Percentiles rank a stretch among this genome's conserved stretches.
Conservation (phyloP, 2,888 invertebrate genomes). For the Dromius quadrimaculatus region DNA sequence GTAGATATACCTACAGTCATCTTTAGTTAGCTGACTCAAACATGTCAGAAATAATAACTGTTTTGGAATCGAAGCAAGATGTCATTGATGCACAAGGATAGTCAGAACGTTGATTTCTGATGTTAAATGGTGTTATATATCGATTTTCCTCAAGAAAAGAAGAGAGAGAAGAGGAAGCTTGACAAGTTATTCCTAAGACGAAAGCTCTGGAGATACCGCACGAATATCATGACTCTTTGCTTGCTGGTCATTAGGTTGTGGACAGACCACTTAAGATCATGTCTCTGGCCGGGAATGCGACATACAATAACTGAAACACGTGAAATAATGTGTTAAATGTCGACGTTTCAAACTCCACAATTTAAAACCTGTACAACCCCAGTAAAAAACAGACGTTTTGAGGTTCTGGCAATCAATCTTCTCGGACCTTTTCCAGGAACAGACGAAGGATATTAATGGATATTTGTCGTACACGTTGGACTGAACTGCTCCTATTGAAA, state of each 20-base stretch:
- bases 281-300: background rate
- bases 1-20: conserved; percentile 25
- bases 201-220: background rate
- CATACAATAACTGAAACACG: background rate
- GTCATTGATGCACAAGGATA: conserved; percentile 41
- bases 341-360: background rate
- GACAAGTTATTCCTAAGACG: background rate
- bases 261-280: background rate
- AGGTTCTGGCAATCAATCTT: background rate
- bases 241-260: background rate
- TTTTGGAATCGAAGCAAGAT: conserved; percentile 47
- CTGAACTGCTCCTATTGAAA: background rate
- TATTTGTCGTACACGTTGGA: background rate
- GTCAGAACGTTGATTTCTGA: conserved; percentile 43
- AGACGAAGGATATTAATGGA: background rate
- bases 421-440: background rate
- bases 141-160: background rate
- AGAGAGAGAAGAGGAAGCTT: background rate
- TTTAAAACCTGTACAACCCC: background rate
- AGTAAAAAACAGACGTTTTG: background rate
- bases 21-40: conserved; percentile 49
- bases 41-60: conserved; percentile 44
- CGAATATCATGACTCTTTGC: background rate
- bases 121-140: background rate
- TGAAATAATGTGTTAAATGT: background rate